These are phyloP conservation scores for Sebastes itinus DNA, from an alignment of 2,797 vertebrate genomes.

Conservation along the genomic window DNA sequence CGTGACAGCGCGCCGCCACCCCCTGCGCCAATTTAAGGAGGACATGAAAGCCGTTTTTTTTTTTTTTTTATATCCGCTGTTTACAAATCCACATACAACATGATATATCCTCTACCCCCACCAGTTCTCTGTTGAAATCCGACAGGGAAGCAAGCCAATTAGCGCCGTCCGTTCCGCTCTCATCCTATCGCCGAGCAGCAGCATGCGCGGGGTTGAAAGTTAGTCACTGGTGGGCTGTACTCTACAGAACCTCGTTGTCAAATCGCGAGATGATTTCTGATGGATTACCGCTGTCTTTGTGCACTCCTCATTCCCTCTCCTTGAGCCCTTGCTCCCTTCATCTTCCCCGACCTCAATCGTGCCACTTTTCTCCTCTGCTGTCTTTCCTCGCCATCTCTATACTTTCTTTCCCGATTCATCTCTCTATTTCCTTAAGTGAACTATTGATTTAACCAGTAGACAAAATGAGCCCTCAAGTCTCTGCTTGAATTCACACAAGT, in stretches of 20 bases:
- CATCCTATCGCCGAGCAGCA: conserved; percentile 64
- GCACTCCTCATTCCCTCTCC: conserved; percentile 9
- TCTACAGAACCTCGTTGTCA: conserved; percentile 47
- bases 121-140: conserved; percentile 54
- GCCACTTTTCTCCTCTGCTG: too few relatives aligned
- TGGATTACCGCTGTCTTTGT: conserved; percentile 50
- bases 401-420: neutral
- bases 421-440: neutral
- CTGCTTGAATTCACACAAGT: conserved; percentile 23
- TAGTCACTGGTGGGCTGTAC: conserved; percentile 56
- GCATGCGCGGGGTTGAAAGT: conserved; percentile 57
- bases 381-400: neutral
- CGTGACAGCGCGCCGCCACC: conserved; percentile 13
- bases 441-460: conserved; percentile 24
- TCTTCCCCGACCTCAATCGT: neutral
- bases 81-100: conserved; percentile 69
- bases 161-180: conserved; percentile 69
- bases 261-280: conserved; percentile 43
- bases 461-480: conserved; percentile 19
- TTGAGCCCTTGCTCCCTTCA: neutral
- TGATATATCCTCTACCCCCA: conserved; percentile 14
- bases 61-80: conserved; percentile 59
- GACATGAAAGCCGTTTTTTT: conserved; percentile 54
- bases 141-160: conserved; percentile 78
- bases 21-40: conserved; percentile 30